These are phyloP conservation scores for Hyperoplus immaculatus DNA, from an alignment of 2,797 vertebrate genomes.

Conservation along the genomic window DNA sequence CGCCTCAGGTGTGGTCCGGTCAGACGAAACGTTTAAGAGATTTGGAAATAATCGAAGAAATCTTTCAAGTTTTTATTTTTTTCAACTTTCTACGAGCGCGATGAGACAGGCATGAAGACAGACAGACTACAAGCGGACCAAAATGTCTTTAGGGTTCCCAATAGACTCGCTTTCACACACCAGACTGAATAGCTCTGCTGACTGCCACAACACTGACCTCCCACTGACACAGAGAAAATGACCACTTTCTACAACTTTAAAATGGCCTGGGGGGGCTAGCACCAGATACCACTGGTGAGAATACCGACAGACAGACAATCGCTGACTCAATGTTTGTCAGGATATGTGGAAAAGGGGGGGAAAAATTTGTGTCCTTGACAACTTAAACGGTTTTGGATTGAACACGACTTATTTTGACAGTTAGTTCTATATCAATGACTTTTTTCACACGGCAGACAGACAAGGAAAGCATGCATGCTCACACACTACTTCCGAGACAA, in stretches of 20 bases:
- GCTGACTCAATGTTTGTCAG: slow-evolving; percentile 82
- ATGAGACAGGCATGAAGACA: slow-evolving; percentile 45
- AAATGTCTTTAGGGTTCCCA: slow-evolving; percentile 73
- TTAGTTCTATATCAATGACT: slow-evolving; percentile 78
- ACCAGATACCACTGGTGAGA: slow-evolving; percentile 65
- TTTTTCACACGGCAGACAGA: slow-evolving; percentile 47
- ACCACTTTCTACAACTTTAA: slow-evolving; percentile 79
- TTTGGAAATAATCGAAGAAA: slow-evolving; percentile 54
- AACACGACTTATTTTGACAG: slow-evolving; percentile 80
- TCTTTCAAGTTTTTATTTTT: slow-evolving; percentile 38
- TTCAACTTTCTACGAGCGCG: slow-evolving; percentile 39
- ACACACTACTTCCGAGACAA: slow-evolving; percentile 45
- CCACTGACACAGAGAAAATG: slow-evolving; percentile 79
- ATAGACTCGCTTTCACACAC: slow-evolving; percentile 61
- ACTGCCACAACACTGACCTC: slow-evolving; percentile 78
- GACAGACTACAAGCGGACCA: slow-evolving; percentile 56
- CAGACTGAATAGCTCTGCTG: slow-evolving; percentile 66
- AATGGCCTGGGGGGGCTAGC: slow-evolving; percentile 66
- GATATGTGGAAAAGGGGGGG: slow-evolving; percentile 68
- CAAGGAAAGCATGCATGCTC: slow-evolving; percentile 9
- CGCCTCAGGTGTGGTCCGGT: slow-evolving; percentile 29
- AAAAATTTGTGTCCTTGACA: slow-evolving; percentile 79
- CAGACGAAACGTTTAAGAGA: slow-evolving; percentile 39
- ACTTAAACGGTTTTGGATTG: slow-evolving; percentile 80
- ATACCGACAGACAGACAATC: slow-evolving; percentile 75